Percentiles rank a stretch among this genome's conserved stretches.
These are phyloP conservation scores for Onchidella celtica DNA, from an alignment of 2,888 invertebrate genomes.

Conservation along the genomic window DNA sequence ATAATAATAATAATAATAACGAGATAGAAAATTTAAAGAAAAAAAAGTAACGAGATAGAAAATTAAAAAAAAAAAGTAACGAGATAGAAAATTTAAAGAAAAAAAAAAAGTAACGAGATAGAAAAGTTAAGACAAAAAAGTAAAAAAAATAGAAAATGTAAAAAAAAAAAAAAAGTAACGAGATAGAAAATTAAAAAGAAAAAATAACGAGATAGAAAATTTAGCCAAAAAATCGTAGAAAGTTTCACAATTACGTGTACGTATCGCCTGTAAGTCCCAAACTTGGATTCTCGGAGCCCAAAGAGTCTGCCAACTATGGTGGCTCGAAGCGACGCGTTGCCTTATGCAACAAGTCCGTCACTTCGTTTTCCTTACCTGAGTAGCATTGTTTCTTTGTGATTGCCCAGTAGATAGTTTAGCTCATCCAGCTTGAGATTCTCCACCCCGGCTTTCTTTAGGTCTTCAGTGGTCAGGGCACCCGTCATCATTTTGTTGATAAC, in stretches of 20 bases:
- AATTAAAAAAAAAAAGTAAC: background rate
- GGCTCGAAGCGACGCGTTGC: too few relatives aligned
- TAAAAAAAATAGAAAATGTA: background rate
- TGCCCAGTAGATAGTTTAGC: background rate
- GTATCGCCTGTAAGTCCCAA: too few relatives aligned
- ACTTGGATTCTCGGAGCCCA: too few relatives aligned
- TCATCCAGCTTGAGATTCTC: conserved; percentile 21
- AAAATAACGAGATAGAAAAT: background rate
- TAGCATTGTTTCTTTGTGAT: conserved; percentile 21
- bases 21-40: too few relatives aligned
- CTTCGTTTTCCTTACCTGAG: conserved; percentile 39
- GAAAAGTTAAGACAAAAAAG: background rate
- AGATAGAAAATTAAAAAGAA: background rate
- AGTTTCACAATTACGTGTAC: too few relatives aligned
- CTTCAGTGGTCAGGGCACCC: background rate
- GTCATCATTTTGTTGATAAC: conserved; percentile 34
- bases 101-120: background rate
- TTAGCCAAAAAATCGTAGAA: too few relatives aligned
- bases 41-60: background rate
- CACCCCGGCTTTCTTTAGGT: background rate
- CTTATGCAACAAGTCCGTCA: too few relatives aligned
- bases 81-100: background rate
- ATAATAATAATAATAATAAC: too few relatives aligned
- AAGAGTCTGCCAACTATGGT: too few relatives aligned
- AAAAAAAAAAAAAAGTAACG: background rate